Base-by-base conservation (phyloP, 2,888 invertebrate species). In the Cheilosia soror region DNA sequence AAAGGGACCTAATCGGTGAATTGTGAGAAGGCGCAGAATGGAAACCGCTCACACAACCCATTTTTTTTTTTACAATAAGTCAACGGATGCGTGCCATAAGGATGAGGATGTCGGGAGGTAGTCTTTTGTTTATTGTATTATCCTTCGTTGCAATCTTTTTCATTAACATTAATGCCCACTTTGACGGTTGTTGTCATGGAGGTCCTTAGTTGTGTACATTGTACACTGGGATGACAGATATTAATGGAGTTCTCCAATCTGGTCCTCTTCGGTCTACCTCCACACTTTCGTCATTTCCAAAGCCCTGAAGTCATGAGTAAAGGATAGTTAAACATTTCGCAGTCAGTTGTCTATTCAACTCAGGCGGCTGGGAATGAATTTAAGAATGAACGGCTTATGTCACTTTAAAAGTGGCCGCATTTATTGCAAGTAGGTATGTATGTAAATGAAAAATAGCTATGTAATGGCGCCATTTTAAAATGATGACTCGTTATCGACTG, bases 81-180 rank as follows among this genome's bases (percentile, higher is more conserved):
- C 49, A 44, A 29, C 25, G 33, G 25, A 63, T 49, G 47, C 57
- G 44, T 44, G 25, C 4, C 11, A 11, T 37, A 37, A 11, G 42
- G 2, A 29, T 49, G 27, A 53, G 60, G 44, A 51, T 76, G 53
- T 13, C 51, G 53, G 47, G 37, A 55, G 57, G 40, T 47, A 47
- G 58, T 29, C 72, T 53, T 66, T 77, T 62, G 80, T 80, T 73
- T 60, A 66, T 66, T 66, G 79, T 68, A 73, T 68, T 80, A 73
- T 79, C 72, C 66, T 37, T 65, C 66, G 25, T 62, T 66, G 72
- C 65, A 66, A 79, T 79, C 72, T 80, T 73, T 73, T 80, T 80
- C 80, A 80, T 80, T 80, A 80, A 55, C 62, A 80, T 68, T 69
- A 80, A 68, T 75, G 68, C 68, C 62, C 66, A 68, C 60, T 80